phyloP scores from a whole-genome alignment of 2,888 invertebrate species.

The Macaria notata region DNA sequence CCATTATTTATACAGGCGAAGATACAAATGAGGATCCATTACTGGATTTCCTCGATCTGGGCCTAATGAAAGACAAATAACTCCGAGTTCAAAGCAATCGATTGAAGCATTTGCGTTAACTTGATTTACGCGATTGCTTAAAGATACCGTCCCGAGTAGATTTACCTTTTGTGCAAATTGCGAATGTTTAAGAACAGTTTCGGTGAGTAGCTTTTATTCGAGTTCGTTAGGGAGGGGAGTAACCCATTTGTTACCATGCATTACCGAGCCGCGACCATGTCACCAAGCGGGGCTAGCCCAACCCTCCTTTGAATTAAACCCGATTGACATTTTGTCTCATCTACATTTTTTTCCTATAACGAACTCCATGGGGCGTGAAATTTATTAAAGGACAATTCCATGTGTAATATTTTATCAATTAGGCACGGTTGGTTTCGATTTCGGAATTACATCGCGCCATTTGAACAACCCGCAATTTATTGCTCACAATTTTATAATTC shows the following conservation, averaged over 20 bases:
- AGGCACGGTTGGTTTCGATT: conserved; percentile 69
- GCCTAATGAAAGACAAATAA: conserved; percentile 75
- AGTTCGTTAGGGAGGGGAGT: conserved; percentile 17
- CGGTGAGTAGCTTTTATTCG: neutral
- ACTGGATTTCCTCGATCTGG: conserved; percentile 71
- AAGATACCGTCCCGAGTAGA: conserved; percentile 16
- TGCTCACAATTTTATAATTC: conserved; percentile 57
- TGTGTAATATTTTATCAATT: conserved; percentile 76
- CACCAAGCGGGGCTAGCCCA: conserved; percentile 24
- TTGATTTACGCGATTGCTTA: conserved; percentile 51
- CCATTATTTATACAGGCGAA: conserved; percentile 70
- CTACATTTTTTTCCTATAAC: conserved; percentile 72
- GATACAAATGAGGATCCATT: conserved; percentile 75
- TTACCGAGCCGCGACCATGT: conserved; percentile 25
- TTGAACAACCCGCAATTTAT: conserved; percentile 63
- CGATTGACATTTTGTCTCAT: conserved; percentile 73
- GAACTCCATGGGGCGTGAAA: conserved; percentile 67
- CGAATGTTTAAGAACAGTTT: conserved; percentile 2
- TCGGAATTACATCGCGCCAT: conserved; percentile 59
- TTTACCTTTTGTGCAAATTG: conserved; percentile 13
- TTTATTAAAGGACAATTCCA: conserved; percentile 66
- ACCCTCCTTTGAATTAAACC: conserved; percentile 55
- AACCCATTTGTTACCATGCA: conserved; percentile 21
- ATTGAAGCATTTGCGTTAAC: conserved; percentile 63
- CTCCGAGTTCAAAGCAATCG: conserved; percentile 66